Evolutionary conservation across 2,888 invertebrate species (phyloP).

Genomic region (Xylocampa areola): DNA sequence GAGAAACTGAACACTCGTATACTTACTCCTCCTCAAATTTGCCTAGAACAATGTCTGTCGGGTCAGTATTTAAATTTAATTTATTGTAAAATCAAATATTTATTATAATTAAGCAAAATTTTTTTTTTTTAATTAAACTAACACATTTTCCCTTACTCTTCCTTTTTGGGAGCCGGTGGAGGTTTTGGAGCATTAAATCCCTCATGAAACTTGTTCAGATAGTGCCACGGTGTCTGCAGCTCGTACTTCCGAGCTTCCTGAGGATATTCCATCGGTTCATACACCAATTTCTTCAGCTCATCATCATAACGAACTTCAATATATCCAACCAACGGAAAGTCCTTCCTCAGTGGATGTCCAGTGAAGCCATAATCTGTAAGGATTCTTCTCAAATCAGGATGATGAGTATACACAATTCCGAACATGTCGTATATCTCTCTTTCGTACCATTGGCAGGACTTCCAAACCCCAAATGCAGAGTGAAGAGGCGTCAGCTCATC

Average conservation of each 20-base stretch:
- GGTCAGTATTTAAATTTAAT: too few species aligned
- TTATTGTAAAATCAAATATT: too few species aligned
- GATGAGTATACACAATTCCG: conserved; percentile 80
- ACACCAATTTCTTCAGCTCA: conserved; percentile 82
- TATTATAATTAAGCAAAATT: not conserved
- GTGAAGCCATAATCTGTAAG: conserved; percentile 84
- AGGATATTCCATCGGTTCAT: conserved; percentile 81
- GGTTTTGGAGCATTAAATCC: conserved; percentile 67
- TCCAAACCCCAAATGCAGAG: conserved; percentile 75
- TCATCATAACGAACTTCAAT: conserved; percentile 84
- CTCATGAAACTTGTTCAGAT: conserved; percentile 78
- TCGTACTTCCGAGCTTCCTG: conserved; percentile 76
- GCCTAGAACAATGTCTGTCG: too few species aligned
- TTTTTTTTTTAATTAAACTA: not conserved
- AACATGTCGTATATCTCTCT: conserved; percentile 85
- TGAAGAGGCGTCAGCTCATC: conserved; percentile 82
- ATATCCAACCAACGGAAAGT: conserved; percentile 82
- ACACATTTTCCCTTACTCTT: conserved; percentile 42
- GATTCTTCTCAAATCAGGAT: conserved; percentile 82
- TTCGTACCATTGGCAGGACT: conserved; percentile 71
- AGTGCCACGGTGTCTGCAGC: conserved; percentile 82
- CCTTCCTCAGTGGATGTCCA: conserved; percentile 84
- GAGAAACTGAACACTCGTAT: too few species aligned
- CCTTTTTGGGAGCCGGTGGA: conserved; percentile 49
- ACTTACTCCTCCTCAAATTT: too few species aligned